phyloP scores from a whole-genome alignment of 1,140 invertebrate species.

The Thalassaphorura encarpata region DNA sequence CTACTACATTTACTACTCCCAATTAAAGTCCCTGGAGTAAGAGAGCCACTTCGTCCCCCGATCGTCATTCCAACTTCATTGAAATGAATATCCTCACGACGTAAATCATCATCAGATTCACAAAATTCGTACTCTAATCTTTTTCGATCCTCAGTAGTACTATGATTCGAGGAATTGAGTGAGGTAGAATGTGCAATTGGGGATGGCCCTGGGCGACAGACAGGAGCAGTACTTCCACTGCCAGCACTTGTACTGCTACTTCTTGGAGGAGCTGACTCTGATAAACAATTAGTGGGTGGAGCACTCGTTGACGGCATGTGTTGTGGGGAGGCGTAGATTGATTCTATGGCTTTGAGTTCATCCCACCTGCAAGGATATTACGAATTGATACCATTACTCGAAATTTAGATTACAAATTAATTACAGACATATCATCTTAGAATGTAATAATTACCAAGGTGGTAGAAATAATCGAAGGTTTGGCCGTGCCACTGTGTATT shows the following conservation, averaged over 20 bases:
- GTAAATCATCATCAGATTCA: slow-evolving; percentile 81
- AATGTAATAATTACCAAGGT: too few relatives aligned
- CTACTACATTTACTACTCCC: slow-evolving; percentile 78
- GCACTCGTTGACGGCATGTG: too few relatives aligned
- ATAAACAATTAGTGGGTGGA: slow-evolving; percentile 26
- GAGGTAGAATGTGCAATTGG: slow-evolving; percentile 5
- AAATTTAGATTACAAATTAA: too few relatives aligned
- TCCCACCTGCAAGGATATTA: too few relatives aligned
- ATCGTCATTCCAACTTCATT: slow-evolving; percentile 33
- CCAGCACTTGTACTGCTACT: slow-evolving; percentile 6
- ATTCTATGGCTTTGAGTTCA: slow-evolving; percentile 65
- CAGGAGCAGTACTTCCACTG: too few relatives aligned
- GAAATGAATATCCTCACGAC: slow-evolving; percentile 76
- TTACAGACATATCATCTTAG: too few relatives aligned
- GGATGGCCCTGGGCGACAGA: slow-evolving; percentile 4
- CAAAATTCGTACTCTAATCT: slow-evolving; percentile 57
- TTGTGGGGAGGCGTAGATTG: slow-evolving; percentile 21
- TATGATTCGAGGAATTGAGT: slow-evolving; percentile 6
- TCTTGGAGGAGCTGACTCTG: slow-evolving; percentile 6
- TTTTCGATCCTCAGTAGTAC: slow-evolving; percentile 23
- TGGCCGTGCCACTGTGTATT: slow-evolving; percentile 62
- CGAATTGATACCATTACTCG: too few relatives aligned
- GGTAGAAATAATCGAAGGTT: slow-evolving; percentile 80
- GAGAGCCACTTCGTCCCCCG: slow-evolving; percentile 34
- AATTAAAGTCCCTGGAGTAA: slow-evolving; percentile 38